Percentiles rank a stretch among this genome's conserved stretches.
phyloP scores from a whole-genome alignment of 1,140 invertebrate species.

The Tetraneura akinire region DNA sequence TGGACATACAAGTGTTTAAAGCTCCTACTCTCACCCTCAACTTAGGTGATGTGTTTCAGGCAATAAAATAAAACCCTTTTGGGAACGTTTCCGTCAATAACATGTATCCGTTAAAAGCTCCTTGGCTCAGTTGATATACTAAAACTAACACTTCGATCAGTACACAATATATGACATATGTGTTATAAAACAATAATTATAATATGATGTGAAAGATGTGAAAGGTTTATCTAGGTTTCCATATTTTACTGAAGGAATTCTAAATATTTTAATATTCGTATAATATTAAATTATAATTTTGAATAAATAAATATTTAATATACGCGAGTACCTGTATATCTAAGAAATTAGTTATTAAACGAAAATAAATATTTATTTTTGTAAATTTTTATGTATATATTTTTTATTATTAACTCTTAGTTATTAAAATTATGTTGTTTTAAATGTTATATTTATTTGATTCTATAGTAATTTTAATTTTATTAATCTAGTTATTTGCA shows the following conservation, averaged over 20 bases:
- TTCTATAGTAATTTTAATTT: too few relatives aligned
- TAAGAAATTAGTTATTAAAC: too few relatives aligned
- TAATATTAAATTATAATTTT: too few relatives aligned
- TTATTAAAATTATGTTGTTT: too few relatives aligned
- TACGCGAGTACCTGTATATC: too few relatives aligned
- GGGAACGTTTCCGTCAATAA: constrained; percentile 18
- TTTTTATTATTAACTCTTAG: too few relatives aligned
- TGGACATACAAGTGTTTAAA: constrained; percentile 44
- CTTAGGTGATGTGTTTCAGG: background rate
- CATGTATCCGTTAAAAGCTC: constrained; percentile 18
- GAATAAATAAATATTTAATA: too few relatives aligned
- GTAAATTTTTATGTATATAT: too few relatives aligned
- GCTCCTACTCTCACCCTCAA: constrained; percentile 37
- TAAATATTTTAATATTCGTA: background rate
- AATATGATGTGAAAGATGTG: background rate
- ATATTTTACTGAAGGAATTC: background rate
- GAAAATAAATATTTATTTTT: too few relatives aligned
- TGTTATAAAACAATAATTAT: constrained; percentile 26
- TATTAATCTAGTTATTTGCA: too few relatives aligned
- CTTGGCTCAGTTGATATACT: constrained; percentile 30
- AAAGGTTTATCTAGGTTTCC: background rate
- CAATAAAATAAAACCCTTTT: constrained; percentile 40
- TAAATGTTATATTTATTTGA: too few relatives aligned
- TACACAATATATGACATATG: constrained; percentile 13
- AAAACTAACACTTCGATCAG: constrained; percentile 28